Conservation (phyloP, 2,113 vertebrate genomes). For the Misgurnus mizolepis region DNA sequence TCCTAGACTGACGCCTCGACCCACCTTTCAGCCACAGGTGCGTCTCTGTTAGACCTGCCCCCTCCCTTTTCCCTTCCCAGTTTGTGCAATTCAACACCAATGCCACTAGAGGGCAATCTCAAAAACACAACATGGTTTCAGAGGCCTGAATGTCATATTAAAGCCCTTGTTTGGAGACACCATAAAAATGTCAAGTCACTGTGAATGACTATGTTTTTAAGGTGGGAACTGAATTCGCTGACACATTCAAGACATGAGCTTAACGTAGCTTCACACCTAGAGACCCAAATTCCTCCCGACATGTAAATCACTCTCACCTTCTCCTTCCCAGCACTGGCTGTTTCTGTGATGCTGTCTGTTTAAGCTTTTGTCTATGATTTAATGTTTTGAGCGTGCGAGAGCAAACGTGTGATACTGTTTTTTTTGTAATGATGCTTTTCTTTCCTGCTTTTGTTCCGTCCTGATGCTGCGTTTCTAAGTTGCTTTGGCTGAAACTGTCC, state of each 20-base stretch:
- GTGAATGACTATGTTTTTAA: background rate
- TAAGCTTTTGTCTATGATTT: slow-evolving; percentile 19
- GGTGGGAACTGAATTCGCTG: background rate
- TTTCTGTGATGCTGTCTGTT: slow-evolving; percentile 12
- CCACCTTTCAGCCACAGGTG: slow-evolving; percentile 97
- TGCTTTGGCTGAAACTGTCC: slow-evolving; percentile 70
- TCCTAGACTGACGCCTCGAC: slow-evolving; percentile 96
- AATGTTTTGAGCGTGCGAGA: slow-evolving; percentile 4
- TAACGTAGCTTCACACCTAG: background rate
- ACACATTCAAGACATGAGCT: background rate
- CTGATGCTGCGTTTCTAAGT: slow-evolving; percentile 62
- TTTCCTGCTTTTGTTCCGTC: slow-evolving; percentile 52
- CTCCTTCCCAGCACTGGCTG: slow-evolving; percentile 41
- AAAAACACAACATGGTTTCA: slow-evolving; percentile 61
- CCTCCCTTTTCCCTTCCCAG: slow-evolving; percentile 63
- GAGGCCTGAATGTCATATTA: slow-evolving; percentile 51
- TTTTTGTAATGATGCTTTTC: slow-evolving; percentile 62
- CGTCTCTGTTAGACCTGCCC: slow-evolving; percentile 75
- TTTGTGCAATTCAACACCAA: slow-evolving; percentile 66
- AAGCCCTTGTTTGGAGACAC: background rate
- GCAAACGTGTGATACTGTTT: slow-evolving; percentile 28
- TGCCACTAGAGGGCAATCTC: slow-evolving; percentile 66
- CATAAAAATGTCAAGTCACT: background rate
- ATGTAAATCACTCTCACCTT: background rate
- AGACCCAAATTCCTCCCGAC: background rate